These are phyloP conservation scores for Erpetoichthys calabaricus DNA, from an alignment of 2,797 vertebrate genomes.

Conservation along the genomic window DNA sequence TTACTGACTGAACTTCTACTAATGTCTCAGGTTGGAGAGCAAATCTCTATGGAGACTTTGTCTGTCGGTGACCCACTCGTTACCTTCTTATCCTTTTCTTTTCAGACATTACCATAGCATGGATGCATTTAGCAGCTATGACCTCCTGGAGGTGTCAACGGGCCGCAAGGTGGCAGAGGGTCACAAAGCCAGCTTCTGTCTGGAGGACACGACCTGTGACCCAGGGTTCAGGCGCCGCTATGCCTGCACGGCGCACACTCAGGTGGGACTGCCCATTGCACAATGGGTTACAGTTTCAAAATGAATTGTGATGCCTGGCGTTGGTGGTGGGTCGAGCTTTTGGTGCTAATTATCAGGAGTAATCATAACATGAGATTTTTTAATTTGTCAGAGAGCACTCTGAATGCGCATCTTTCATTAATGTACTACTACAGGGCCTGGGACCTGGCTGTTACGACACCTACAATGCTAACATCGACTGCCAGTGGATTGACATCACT, in stretches of 20 bases:
- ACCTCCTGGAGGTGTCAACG: conserved; percentile 46
- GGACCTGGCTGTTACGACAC: conserved; percentile 67
- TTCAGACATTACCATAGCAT: conserved; percentile 66
- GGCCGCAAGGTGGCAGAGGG: conserved; percentile 57
- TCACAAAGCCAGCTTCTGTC: conserved; percentile 68
- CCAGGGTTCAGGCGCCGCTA: conserved; percentile 46
- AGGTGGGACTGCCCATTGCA: conserved; percentile 30
- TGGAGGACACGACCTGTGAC: conserved; percentile 65
- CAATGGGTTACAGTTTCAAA: too few species aligned
- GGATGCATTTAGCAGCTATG: conserved; percentile 66
- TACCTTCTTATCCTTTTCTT: background rate
- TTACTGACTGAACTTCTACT: background rate
- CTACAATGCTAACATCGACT: conserved; percentile 68
- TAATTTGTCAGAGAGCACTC: background rate
- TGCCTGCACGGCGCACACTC: conserved; percentile 59
- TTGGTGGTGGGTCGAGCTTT: too few species aligned
- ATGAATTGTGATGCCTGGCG: too few species aligned
- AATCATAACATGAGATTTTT: background rate
- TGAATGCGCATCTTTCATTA: background rate
- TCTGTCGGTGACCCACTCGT: background rate
- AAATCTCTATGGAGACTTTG: background rate
- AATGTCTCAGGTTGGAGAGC: background rate
- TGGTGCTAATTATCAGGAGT: too few species aligned
- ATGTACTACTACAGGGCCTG: conserved; percentile 42
- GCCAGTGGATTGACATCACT: conserved; percentile 72